Evolutionary conservation across 2,797 vertebrate genomes (phyloP).

Genomic region (Cossypha niveicapilla): DNA sequence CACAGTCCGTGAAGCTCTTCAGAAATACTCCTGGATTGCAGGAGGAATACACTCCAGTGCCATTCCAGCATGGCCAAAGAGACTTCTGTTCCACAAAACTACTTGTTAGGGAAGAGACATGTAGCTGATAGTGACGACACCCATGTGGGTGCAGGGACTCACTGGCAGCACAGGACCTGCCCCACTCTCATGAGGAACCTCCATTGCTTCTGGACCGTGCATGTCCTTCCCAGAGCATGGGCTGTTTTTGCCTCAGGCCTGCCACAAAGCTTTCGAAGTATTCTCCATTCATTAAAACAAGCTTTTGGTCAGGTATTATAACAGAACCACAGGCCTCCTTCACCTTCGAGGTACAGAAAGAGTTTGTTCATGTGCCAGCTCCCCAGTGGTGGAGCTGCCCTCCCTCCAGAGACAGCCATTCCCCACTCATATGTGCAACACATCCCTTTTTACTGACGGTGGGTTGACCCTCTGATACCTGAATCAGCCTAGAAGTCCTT

Average conservation of each 20-base stretch:
- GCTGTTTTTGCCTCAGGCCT: background rate
- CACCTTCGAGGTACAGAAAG: background rate
- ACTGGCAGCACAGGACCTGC: background rate
- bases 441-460: background rate
- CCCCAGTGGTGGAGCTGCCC: background rate
- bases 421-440: background rate
- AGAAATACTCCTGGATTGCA: background rate
- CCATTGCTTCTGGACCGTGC: background rate
- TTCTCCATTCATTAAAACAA: background rate
- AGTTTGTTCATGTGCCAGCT: background rate
- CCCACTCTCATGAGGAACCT: background rate
- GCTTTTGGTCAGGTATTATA: background rate
- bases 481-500: background rate
- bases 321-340: background rate
- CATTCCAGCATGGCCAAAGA: background rate
- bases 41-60: background rate
- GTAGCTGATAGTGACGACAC: background rate
- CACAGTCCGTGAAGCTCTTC: accelerated
- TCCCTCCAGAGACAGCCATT: background rate
- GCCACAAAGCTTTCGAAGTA: background rate
- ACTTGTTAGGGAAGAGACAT: background rate
- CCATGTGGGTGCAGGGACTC: background rate
- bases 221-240: background rate
- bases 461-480: background rate
- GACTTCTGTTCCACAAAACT: background rate